A percentile compares a stretch with the other conserved stretches of the same genome.
Conservation (phyloP, 2,113 vertebrate genomes). For the Apus apus region DNA sequence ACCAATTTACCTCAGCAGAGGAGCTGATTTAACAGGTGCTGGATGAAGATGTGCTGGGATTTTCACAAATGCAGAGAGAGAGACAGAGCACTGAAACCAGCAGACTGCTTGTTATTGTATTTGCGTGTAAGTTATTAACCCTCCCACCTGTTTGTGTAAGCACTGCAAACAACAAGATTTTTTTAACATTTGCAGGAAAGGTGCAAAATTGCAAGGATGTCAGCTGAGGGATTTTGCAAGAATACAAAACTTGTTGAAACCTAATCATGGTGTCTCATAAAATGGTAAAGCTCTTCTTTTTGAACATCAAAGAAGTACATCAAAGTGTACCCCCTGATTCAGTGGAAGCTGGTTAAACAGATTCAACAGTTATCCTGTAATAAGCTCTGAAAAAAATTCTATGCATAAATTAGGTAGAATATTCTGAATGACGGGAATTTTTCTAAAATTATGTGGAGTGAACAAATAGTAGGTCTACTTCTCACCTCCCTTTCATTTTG, state of each 20-base stretch:
- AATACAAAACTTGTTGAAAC: conserved; percentile 27
- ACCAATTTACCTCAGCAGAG: conserved; percentile 17
- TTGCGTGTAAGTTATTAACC: background rate
- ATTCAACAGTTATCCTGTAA: conserved; percentile 50
- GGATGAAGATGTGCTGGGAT: background rate
- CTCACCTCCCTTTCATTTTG: background rate
- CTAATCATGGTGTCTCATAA: background rate
- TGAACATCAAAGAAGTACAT: conserved; percentile 49
- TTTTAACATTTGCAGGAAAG: background rate
- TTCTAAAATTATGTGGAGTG: background rate
- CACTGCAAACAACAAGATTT: background rate
- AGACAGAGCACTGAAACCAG: background rate
- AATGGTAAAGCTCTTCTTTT: conserved; percentile 16
- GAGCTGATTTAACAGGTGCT: background rate
- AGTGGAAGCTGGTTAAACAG: conserved; percentile 31
- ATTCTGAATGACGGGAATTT: conserved; percentile 5
- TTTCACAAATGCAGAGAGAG: background rate
- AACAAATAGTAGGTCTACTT: background rate
- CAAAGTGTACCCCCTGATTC: conserved; percentile 13
- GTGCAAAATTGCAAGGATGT: background rate
- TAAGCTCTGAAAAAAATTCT: conserved; percentile 31
- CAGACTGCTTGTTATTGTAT: background rate
- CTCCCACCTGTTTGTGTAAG: background rate
- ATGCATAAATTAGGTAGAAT: conserved; percentile 23
- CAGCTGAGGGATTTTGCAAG: background rate